Percentiles rank a stretch among this genome's conserved stretches.
These are phyloP conservation scores for Equus przewalskii DNA, from an alignment of 2,113 vertebrate genomes.

Conservation along the genomic window DNA sequence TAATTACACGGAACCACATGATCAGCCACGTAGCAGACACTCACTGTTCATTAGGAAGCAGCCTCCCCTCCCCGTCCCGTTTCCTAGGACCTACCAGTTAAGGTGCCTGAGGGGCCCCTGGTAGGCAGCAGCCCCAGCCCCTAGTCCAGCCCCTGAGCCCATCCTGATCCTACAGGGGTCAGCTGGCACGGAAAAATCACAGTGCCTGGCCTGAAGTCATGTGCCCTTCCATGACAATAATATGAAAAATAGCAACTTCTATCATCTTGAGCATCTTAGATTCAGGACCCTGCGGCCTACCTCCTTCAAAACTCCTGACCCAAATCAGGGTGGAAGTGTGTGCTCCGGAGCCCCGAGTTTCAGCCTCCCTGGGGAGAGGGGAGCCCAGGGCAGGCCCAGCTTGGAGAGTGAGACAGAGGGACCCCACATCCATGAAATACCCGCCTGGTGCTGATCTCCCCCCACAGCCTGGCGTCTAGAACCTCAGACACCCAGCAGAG, in stretches of 20 bases:
- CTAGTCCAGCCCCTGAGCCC: background rate
- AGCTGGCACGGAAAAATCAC: rapidly evolving
- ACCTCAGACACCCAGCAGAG: background rate
- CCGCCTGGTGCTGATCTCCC: background rate
- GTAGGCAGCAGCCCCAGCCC: background rate
- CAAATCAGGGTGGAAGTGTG: too few relatives aligned
- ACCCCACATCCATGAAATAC: background rate
- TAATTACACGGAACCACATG: slow-evolving; percentile 92
- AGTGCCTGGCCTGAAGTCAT: background rate
- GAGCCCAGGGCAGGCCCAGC: background rate
- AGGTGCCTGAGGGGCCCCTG: background rate
- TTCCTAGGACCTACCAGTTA: background rate
- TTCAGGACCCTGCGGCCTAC: background rate
- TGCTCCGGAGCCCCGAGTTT: background rate
- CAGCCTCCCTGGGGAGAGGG: background rate
- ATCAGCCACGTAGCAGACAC: slow-evolving; percentile 88
- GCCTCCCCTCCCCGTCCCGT: background rate
- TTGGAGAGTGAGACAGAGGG: background rate
- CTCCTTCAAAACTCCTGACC: background rate
- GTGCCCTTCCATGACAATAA: background rate
- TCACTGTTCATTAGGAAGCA: slow-evolving; percentile 90
- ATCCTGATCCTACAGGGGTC: background rate
- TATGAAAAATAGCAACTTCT: background rate
- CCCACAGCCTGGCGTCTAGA: background rate
- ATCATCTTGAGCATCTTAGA: background rate